Conservation (phyloP, 2,888 invertebrate genomes). For the Megaustenia siamemsis region DNA sequence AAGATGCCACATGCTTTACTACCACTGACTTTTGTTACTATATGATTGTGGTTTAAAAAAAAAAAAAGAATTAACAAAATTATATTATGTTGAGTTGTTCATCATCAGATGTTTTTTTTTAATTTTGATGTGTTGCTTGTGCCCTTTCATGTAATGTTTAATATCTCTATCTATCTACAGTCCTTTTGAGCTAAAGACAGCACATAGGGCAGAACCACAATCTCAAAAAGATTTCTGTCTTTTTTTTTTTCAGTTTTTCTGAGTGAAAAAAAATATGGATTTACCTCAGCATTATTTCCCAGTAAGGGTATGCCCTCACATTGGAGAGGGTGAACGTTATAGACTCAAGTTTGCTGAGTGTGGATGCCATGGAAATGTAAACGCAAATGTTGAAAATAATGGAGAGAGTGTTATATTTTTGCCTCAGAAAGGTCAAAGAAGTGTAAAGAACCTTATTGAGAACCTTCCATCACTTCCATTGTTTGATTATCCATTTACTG, state of each 20-base stretch:
- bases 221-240: too few species aligned
- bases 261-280: slow-evolving; percentile 22
- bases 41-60: too few species aligned
- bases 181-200: too few species aligned
- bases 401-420: neutral
- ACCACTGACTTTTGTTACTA: too few species aligned
- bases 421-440: slow-evolving; percentile 42
- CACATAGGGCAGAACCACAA: too few species aligned
- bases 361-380: slow-evolving; percentile 41
- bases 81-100: too few species aligned
- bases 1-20: too few species aligned
- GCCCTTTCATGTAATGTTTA: too few species aligned
- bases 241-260: neutral
- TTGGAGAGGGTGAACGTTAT: neutral
- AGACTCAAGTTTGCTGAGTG: slow-evolving; percentile 45
- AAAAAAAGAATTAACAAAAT: too few species aligned
- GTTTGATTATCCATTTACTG: slow-evolving; percentile 30
- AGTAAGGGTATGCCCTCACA: slow-evolving; percentile 31
- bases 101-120: too few species aligned
- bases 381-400: slow-evolving; percentile 3
- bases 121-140: too few species aligned
- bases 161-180: too few species aligned
- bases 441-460: slow-evolving; percentile 4
- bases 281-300: slow-evolving; percentile 40
- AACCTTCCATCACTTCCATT: slow-evolving; percentile 42